Base-by-base conservation (phyloP, 2,113 vertebrate genomes). In the Cyprinodon tularosa region DNA sequence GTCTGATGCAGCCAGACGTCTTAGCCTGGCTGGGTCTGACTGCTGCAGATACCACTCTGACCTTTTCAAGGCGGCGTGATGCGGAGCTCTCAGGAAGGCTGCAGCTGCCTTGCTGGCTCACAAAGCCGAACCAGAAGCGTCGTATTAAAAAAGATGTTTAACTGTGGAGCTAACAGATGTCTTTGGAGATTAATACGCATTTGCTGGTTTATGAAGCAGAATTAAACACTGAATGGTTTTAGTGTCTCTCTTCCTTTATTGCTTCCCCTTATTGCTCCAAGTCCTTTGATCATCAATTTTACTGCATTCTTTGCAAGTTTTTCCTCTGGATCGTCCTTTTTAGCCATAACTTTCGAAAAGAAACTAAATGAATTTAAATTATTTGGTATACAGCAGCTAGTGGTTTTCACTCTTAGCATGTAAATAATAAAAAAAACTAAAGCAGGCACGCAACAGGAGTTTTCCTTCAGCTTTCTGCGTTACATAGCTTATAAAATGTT, bases 261-360 rank as follows among this genome's bases (percentile, higher is more conserved):
- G 20, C 50, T 57, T 57, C 13, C 50, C 73, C 39, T 71, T 1
- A 12, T 40, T 68, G 68, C 72, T 66, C 22, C 8, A 71, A 45
- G 57, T 71, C 36, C 72, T 90, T 85, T 86, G 69, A 85, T 91
- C 73, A 66, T 81, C 62, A 53, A 63, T 42, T 14, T 76, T 75
- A 74, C 59, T 50, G 45, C 59, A 82, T 89, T 64, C 74, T 91
- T 84, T 74, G 36, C n/a, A 39, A 38, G 59, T 78, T 80, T 70
- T 64, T 45, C 62, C 22, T 70, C 47, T 39, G 38, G 76, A 57
- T 65, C 44, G 12, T 66, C 66, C 14, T 48, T 5, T 36, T 62
- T n/a, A 7, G 50, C 2, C 50, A 57, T 53, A 53, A 20, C 50
- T 53, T 57, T 20, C 50, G 17, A 57, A 36, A 14, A 68, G 29